A percentile compares a stretch with the other conserved stretches of the same genome.
phyloP scores from a whole-genome alignment of 2,797 vertebrate genomes.

The Cynopterus sphinx region DNA sequence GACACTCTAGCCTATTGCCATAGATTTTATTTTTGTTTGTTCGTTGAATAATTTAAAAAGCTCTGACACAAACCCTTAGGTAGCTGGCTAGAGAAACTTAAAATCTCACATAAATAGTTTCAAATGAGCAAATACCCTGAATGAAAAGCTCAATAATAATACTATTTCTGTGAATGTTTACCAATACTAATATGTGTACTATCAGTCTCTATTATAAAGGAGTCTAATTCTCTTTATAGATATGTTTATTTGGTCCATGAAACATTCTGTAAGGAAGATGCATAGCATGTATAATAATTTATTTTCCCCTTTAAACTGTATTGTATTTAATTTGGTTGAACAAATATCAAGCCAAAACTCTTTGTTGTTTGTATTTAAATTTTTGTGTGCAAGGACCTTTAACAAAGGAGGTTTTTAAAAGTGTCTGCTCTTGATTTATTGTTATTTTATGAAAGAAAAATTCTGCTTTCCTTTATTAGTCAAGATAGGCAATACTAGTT shows the following conservation, averaged over 20 bases:
- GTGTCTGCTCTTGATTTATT: not conserved
- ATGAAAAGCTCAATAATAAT: slow-evolving; percentile 30
- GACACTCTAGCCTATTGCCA: slow-evolving; percentile 54
- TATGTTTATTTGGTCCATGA: not conserved
- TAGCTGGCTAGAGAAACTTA: slow-evolving; percentile 23
- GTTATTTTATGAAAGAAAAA: not conserved
- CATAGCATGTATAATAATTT: not conserved
- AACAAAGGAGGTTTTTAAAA: slow-evolving; percentile 6
- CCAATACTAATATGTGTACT: not conserved
- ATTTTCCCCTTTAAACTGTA: not conserved
- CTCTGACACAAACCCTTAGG: slow-evolving; percentile 53
- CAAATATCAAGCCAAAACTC: not conserved
- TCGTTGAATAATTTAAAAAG: slow-evolving; percentile 67
- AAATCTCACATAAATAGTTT: slow-evolving; percentile 50
- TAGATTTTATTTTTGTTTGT: slow-evolving; percentile 75
- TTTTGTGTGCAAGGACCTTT: not conserved
- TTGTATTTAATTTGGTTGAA: slow-evolving; percentile 20
- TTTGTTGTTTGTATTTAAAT: slow-evolving; percentile 26
- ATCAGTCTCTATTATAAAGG: not conserved
- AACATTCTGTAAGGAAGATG: not conserved
- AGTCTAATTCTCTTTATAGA: not conserved
- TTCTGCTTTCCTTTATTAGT: not conserved
- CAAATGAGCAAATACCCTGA: not conserved
- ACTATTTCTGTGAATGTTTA: not conserved
- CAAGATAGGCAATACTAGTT: not conserved